Conservation (phyloP, 2,113 vertebrate species). For the Heliornis fulica region DNA sequence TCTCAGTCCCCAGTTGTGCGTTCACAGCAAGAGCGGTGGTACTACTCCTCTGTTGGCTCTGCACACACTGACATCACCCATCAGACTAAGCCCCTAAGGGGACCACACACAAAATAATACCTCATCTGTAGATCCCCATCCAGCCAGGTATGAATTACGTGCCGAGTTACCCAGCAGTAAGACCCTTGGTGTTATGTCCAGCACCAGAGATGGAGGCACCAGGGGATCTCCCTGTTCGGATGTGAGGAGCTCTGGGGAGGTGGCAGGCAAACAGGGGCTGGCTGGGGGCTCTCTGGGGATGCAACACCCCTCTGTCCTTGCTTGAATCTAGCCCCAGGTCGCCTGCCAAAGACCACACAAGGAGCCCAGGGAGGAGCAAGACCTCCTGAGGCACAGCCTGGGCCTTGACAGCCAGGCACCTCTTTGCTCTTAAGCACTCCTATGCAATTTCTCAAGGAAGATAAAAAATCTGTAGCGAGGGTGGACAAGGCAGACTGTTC, state of each 20-base stretch:
- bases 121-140: neutral
- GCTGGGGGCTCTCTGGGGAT: neutral
- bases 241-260: accelerated
- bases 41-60: neutral
- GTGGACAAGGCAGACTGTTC: neutral
- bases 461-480: neutral
- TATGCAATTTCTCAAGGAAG: neutral
- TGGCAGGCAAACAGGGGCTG: neutral
- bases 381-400: neutral
- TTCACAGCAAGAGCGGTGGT: neutral
- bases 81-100: neutral
- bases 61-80: neutral
- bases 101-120: slow-evolving; percentile 22
- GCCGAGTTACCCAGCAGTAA: neutral
- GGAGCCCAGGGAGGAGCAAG: neutral
- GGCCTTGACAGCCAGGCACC: neutral
- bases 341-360: neutral
- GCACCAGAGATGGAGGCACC: neutral
- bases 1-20: neutral
- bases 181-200: neutral
- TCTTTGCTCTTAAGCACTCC: neutral
- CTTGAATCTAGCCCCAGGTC: neutral
- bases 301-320: accelerated
- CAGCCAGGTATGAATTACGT: neutral
- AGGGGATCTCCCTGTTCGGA: neutral